Evolutionary conservation across 1,140 invertebrate species (phyloP), one percentile per base, ranked within the genome.

Genomic region (Oscheius sp.): DNA sequence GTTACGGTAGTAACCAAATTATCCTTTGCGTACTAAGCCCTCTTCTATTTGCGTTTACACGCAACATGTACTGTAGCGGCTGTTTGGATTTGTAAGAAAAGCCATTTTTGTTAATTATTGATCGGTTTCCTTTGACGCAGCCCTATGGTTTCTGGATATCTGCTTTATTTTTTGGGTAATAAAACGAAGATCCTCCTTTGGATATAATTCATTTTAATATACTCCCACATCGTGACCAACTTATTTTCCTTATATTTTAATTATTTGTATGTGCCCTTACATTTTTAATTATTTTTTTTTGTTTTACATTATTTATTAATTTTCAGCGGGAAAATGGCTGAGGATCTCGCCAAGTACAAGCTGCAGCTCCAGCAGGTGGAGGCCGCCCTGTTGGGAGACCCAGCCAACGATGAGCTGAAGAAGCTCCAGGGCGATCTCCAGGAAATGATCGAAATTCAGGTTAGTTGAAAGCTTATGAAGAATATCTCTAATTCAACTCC

Each of bases 381-480:
- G 31, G 68, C 68, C 4, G 68, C 68, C 20, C 65, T 71, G 13
- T 65, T 71, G n/a, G 68, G 68, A 71, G 68, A 71, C n/a, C 68
- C 68, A 18, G 26, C 29, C 3, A 71, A 71, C 38, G 68, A 72
- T 23, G 68, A 71, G 31, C 46, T 70, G 62, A 31, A 15, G 4
- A 74, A 32, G 13, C 32, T 71, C 7, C 73, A 71, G 29, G 35
- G 18, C 10, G 65, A 70, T 72, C 65, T 71, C 3, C 15, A 52
- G 20, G 68, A 71, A 45, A 68, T 71, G 20, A 71, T 71, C 68
- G 20, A 10, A 28, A 31, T 71, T 13, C 61, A 63, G 61, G 61
- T 63, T 36, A 13, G 4, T 23, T 18, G 23, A 45, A 45, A 45
- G 18, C 23, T 45, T 23, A 45, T 18, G 0, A 15, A 45, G 42